Evolutionary conservation across 2,797 vertebrate genomes (phyloP).

Genomic region (Bradypus variegatus): DNA sequence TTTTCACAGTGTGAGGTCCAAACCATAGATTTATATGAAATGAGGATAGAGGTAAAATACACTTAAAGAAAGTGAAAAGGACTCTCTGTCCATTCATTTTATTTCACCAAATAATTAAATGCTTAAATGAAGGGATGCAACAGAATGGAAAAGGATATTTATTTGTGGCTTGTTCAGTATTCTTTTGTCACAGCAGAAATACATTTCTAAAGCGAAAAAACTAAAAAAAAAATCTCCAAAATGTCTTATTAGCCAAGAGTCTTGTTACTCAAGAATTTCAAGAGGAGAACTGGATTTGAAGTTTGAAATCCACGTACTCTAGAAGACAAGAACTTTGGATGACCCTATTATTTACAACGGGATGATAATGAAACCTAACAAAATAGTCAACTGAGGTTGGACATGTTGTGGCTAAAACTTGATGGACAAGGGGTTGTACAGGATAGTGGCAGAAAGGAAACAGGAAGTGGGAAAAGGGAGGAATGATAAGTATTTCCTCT

Average conservation of each 20-base stretch:
- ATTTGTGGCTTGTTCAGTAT: neutral
- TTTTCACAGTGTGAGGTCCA: neutral
- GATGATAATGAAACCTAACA: neutral
- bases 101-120: neutral
- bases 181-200: neutral
- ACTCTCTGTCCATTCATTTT: neutral
- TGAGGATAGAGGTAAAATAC: neutral
- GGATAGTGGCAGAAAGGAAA: neutral
- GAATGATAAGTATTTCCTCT: neutral
- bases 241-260: neutral
- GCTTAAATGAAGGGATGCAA: neutral
- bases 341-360: neutral
- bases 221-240: neutral
- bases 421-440: neutral
- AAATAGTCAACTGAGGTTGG: neutral
- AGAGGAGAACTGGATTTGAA: neutral
- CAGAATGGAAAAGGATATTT: constrained; percentile 6
- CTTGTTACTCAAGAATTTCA: neutral
- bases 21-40: neutral
- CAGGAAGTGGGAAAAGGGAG: neutral
- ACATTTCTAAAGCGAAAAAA: neutral
- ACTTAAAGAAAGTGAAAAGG: neutral
- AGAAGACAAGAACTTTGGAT: neutral
- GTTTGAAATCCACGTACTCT: neutral
- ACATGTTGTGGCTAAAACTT: neutral